Base-by-base conservation (phyloP, 1,140 invertebrate genomes). In the Ericerus pela region DNA sequence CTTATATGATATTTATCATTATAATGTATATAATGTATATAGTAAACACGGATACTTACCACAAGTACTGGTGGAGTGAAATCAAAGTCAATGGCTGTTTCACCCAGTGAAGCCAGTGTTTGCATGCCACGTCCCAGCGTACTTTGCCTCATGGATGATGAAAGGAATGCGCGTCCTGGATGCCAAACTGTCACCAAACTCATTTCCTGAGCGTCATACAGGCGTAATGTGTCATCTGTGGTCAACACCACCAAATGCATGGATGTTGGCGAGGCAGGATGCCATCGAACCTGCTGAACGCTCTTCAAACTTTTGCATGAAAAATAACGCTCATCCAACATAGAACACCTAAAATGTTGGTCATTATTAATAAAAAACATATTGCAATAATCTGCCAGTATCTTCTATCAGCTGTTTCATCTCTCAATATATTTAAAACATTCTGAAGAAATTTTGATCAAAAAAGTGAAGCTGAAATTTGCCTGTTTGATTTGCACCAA, bases 81-180 rank as follows among this genome's bases (percentile, higher is more conserved):
- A 64, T 88, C 85, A 72, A 94, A 91, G 65, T 85, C 82, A 2
- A 91, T 82, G 0, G 84, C 84, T 0, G 77, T 77, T 59, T 91
- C 86, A 0, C 88, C 88, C 2, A 90, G 72, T 12, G 77, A 78
- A 2, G 76, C 74, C 51, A 81, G 71, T 41, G 75, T 74, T 67
- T 26, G 22, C 16, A 71, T 0, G 20, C 41, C 41, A 24, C 41
- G 41, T 14, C 20, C 73, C 69, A 14, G 75, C 73, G 47, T n/a
- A n/a, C n/a, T n/a, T n/a, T n/a, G n/a, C n/a, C n/a, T 77, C 59
- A 68, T 61, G 1, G 70, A 62, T 1, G 67, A 65, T 14, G 58
- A 56, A 27, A 56, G 14, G 0, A 76, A 75, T 56, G 71, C 73
- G 20, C 75, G 74, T 0, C 80, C 80, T 0, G 81, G 70, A 53